Evolutionary conservation across 2,888 invertebrate species (phyloP), one percentile per base, ranked within the genome.

Genomic region (Apomyelois bistriatella): DNA sequence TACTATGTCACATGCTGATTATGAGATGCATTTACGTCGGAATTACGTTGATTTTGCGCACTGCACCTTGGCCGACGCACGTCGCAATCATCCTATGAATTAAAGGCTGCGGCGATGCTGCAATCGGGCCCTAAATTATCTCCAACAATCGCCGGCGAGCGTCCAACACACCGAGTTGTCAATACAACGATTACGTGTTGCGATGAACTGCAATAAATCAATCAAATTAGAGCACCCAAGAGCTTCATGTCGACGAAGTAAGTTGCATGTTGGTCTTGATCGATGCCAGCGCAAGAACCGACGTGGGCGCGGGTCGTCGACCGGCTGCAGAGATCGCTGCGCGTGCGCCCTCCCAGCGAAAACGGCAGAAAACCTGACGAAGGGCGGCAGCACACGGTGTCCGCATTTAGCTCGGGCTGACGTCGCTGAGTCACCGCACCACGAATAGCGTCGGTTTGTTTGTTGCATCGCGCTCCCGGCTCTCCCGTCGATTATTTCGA

Each of bases 321-420:
- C 88, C 88, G 79, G 71, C 66, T 77, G 79, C 82, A 70, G 71
- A 72, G 74, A 65, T 65, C 70, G 66, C 66, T 63, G 72, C 64
- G 70, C 66, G 70, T 65, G 74, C 83, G 84, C 86, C 85, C 84
- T 85, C 81, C 82, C 79, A 76, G 80, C 79, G 81, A 78, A 77
- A 79, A 79, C 81, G 81, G 83, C 81, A 84, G 81, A 82, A 84
- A 87, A 85, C 82, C 88, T 87, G 79, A 74, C 83, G 87, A 88
- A 90, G 89, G 89, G 83, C 82, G 84, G 84, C 89, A 82, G 85
- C 85, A 79, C 83, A 83, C 85, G 82, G 82, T 68, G 77, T 85
- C 90, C 89, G 86, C 88, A 82, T 90, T 84, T 90, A 90, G 90
- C 90, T 82, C 85, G 81, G 84, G 74, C 85, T 85, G 82, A 82